Base-by-base conservation (phyloP, 2,113 vertebrate species). In the Datnioides undecimradiatus region DNA sequence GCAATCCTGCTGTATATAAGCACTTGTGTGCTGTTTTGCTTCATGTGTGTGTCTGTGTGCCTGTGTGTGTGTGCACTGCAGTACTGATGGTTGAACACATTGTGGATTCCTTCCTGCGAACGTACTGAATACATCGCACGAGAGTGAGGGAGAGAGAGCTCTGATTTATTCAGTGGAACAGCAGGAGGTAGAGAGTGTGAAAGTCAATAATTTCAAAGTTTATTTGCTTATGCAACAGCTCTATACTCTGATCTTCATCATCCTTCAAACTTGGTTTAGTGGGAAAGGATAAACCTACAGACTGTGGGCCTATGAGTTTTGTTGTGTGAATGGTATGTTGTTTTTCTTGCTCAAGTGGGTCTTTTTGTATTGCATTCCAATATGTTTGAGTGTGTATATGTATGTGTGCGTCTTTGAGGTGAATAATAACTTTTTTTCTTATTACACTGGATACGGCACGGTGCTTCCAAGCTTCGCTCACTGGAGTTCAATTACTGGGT, bases 401-500 rank as follows among this genome's bases (percentile, higher is more conserved):
- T 46, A 29, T 76, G 33, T 62, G 41, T 82, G 74, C 79, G 73
- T 87, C 54, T 83, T 86, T 85, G 83, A 84, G 84, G 69, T 91
- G 89, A 91, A 90, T 91, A 90, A 91, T 88, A 88, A 87, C 79
- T 84, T 90, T 88, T 88, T 91, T 88, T 86, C 68, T 84, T 88
- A 87, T 88, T 90, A 90, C 75, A 51, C 74, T 65, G 77, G 88
- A 87, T 87, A 88, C 82, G 80, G 90, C 89, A 84, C 34, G 73
- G 57, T 86, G 85, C 89, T 90, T 86, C 80, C 77, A 88, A 86
- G 86, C 89, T 89, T 80, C 68, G 76, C 87, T 86, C 76, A 83
- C 86, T 87, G 83, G 85, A 93, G 89, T 91, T 93, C 90, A 93
- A 91, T 91, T 93, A 93, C 85, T 84, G 73, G 79, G 73, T 81